A percentile compares a stretch with the other conserved stretches of the same genome.
phyloP scores from a whole-genome alignment of 2,113 vertebrate genomes.

The Zeus faber region DNA sequence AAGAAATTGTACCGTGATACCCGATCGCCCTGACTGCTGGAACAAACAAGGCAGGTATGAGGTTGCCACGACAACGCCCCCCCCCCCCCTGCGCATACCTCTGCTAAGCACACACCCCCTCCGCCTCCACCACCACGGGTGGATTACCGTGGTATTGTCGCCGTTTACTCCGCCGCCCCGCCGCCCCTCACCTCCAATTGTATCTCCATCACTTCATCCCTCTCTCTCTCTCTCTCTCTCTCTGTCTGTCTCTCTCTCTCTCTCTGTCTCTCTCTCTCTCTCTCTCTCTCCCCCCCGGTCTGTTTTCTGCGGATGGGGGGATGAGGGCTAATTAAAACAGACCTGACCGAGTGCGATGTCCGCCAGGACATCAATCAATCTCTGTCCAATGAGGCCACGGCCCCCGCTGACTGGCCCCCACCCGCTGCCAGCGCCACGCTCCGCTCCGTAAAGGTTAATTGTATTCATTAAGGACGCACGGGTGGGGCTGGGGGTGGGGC shows the following conservation, averaged over 20 bases:
- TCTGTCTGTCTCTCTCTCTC: slow-evolving; percentile 17
- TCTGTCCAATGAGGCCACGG: slow-evolving; percentile 50
- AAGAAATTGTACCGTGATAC: too few relatives aligned
- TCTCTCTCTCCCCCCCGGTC: slow-evolving; percentile 54
- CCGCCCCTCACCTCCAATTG: not conserved
- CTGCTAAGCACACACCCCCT: too few relatives aligned
- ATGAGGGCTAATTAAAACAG: slow-evolving; percentile 53
- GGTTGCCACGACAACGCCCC: too few relatives aligned
- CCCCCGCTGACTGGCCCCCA: slow-evolving; percentile 44
- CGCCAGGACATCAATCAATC: slow-evolving; percentile 72
- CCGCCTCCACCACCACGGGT: too few relatives aligned
- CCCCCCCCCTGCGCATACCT: too few relatives aligned
- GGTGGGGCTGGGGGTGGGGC: slow-evolving; percentile 18
- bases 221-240: slow-evolving; percentile 10
- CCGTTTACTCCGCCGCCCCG: too few relatives aligned
- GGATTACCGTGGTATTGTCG: too few relatives aligned
- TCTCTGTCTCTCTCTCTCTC: slow-evolving; percentile 33
- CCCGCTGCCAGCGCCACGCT: slow-evolving; percentile 44
- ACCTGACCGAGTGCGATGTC: slow-evolving; percentile 60
- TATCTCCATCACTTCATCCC: slow-evolving; percentile 3
- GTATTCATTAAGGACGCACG: slow-evolving; percentile 66
- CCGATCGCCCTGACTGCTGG: too few relatives aligned
- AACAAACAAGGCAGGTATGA: too few relatives aligned
- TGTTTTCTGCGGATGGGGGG: slow-evolving; percentile 23
- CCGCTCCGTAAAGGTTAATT: slow-evolving; percentile 69